Percentiles rank a stretch among this genome's conserved stretches.
Evolutionary conservation across 2,113 vertebrate species (phyloP).

Genomic region (Apteryx owenii): DNA sequence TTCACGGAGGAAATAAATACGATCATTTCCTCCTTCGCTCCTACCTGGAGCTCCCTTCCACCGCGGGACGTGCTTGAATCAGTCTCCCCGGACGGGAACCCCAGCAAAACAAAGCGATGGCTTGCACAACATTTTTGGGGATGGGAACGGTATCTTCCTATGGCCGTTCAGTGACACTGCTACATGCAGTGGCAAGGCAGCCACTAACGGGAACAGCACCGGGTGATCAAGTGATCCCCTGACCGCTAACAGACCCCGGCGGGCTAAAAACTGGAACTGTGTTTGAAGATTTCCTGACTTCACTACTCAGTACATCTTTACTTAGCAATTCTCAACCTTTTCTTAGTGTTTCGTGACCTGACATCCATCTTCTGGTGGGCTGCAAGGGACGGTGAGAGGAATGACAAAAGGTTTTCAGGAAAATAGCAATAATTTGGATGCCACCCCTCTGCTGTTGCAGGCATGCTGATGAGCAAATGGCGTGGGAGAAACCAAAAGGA

Average conservation of each 20-base stretch:
- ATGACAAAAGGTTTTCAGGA: background rate
- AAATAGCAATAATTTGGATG: background rate
- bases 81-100: background rate
- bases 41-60: background rate
- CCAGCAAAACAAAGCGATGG: background rate
- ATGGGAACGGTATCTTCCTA: background rate
- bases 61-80: background rate
- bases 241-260: background rate
- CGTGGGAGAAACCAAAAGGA: background rate
- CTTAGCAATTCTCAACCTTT: background rate
- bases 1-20: background rate
- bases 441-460: fast-evolving
- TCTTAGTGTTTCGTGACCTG: background rate
- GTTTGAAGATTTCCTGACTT: background rate
- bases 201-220: background rate
- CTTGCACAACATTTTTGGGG: background rate
- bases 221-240: background rate
- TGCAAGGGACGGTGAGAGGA: background rate
- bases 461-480: background rate
- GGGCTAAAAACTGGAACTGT: background rate
- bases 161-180: background rate
- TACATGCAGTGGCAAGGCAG: background rate
- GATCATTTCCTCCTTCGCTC: background rate
- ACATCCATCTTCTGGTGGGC: background rate
- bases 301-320: background rate